Base-by-base conservation (phyloP, 2,113 vertebrate species). In the Mesitornis unicolor region DNA sequence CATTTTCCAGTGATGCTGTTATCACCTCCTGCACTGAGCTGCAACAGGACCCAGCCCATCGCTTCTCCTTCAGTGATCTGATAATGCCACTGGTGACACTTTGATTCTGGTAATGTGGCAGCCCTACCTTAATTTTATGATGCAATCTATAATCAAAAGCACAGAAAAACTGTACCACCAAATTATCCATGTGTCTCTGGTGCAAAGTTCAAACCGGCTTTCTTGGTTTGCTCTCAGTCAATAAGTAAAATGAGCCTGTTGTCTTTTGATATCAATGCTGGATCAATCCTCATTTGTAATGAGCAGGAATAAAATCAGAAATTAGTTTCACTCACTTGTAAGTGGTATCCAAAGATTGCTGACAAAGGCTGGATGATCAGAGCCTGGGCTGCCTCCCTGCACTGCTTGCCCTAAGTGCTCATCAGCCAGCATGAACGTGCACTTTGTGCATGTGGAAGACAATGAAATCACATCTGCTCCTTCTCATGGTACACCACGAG, bases 391-490 rank as follows among this genome's bases (percentile, higher is more conserved):
- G 54, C 10, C 50, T 83, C 53, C 59, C 38, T 48, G 14, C 31
- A 12, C 48, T 51, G 35, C 35, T 45, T 85, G 42, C 28, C 12
- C 12, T 45, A 76, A 61, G 79, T 33, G 29, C 33, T 63, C 64
- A 59, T 51, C 89, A 89, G 51, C 18, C 42, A 42, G 35, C 16
- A 22, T 54, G 60, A 88, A 70, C 17, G 4, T 47, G 63, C 0
- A 0, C 47, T 84, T 73, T 73, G 15, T 90, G 40, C 31, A 2
- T 29, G 25, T 48, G 51, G 38, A 89, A 84, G 63, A 87, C 48
- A 90, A 80, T 80, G 63, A 94, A 94, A 74, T 67, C 75, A 38
- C 67, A 76, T 90, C 48, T 92, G 86, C 57, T 71, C 26, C 67
- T 89, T 86, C 74, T 77, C 13, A 11, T 31, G 40, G 22, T n/a